These are phyloP conservation scores for Ginglymostoma cirratum DNA, from an alignment of 2,113 vertebrate species.

Conservation along the genomic window DNA sequence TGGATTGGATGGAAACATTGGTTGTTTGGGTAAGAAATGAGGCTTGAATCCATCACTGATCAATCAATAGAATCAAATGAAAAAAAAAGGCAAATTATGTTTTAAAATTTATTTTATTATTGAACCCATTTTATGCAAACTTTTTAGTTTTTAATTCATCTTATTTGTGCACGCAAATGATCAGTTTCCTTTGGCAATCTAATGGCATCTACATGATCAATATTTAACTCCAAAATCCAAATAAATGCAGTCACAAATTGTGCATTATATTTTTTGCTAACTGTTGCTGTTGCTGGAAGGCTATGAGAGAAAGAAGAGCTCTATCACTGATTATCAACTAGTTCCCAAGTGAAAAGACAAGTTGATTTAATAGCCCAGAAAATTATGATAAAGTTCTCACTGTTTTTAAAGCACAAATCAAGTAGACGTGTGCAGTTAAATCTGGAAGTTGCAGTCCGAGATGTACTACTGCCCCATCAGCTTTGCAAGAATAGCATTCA, in stretches of 20 bases:
- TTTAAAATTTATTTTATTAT: not conserved
- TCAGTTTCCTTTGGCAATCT: not conserved
- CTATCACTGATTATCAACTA: not conserved
- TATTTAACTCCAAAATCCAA: not conserved
- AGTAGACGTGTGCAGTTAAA: not conserved
- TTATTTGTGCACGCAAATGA: not conserved
- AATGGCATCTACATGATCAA: not conserved
- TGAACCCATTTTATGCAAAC: not conserved
- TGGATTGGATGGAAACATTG: slow-evolving; percentile 89
- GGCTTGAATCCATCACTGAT: not conserved
- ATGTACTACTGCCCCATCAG: not conserved
- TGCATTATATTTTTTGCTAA: not conserved
- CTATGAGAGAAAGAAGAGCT: not conserved
- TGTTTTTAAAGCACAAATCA: not conserved
- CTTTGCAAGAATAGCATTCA: not conserved
- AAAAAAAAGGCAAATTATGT: not conserved
- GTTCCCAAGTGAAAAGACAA: too few species aligned
- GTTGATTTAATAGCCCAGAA: too few species aligned
- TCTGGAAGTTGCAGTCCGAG: not conserved
- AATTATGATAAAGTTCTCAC: too few species aligned
- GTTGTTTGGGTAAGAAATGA: slow-evolving; percentile 75
- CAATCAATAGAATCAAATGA: not conserved
- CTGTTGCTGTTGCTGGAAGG: not conserved
- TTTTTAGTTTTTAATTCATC: not conserved
- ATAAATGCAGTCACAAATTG: not conserved